These are phyloP conservation scores for Lamprotornis superbus DNA, from an alignment of 2,113 vertebrate species.

Conservation along the genomic window DNA sequence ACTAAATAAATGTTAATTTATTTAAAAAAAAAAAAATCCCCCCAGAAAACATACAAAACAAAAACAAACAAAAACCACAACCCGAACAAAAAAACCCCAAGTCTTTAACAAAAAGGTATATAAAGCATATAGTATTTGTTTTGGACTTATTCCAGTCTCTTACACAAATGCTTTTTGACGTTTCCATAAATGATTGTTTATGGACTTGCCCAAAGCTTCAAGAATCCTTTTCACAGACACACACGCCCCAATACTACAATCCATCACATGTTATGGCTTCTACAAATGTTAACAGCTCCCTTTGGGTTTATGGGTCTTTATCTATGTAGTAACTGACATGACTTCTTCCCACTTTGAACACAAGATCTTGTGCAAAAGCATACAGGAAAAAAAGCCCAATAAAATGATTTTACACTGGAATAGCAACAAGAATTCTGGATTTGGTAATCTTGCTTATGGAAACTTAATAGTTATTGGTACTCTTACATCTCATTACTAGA, in stretches of 20 bases:
- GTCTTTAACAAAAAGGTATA: background rate
- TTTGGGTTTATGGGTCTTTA: background rate
- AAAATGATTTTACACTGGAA: background rate
- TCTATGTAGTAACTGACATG: background rate
- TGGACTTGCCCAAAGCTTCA: background rate
- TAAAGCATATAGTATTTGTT: background rate
- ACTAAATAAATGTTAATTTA: background rate
- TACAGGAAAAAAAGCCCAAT: background rate
- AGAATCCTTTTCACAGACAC: background rate
- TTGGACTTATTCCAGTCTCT: slow-evolving; percentile 2
- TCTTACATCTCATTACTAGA: background rate
- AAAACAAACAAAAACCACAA: background rate
- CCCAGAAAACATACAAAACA: background rate
- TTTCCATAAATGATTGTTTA: slow-evolving; percentile 33
- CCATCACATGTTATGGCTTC: background rate
- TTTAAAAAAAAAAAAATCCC: background rate
- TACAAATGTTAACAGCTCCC: background rate
- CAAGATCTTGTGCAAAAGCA: background rate
- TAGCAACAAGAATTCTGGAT: background rate
- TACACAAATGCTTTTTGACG: background rate
- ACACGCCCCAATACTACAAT: background rate
- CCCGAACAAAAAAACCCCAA: background rate
- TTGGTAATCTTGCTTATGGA: background rate
- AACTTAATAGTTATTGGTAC: background rate
- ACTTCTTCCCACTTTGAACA: background rate